A percentile compares a stretch with the other conserved stretches of the same genome.
Conservation (phyloP, 2,888 invertebrate species). For the Dastarcus helophoroides region DNA sequence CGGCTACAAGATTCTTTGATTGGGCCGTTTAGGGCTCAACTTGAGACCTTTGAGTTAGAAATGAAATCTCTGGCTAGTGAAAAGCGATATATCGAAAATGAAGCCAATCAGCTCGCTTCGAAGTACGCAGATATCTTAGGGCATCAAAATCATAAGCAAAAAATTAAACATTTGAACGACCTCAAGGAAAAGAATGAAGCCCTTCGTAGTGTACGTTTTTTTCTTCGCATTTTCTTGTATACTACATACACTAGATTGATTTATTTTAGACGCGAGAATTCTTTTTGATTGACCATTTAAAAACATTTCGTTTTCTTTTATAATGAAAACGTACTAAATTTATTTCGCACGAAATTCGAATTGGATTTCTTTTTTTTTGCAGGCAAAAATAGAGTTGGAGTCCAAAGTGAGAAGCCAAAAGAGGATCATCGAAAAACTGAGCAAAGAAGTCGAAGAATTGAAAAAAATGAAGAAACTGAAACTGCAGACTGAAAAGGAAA, state of each 20-base stretch:
- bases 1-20: slow-evolving; percentile 26
- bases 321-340: slow-evolving; percentile 2
- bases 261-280: background rate
- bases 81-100: slow-evolving; percentile 34
- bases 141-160: slow-evolving; percentile 54
- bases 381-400: slow-evolving; percentile 28
- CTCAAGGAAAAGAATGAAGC: slow-evolving; percentile 38
- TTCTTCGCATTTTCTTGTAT: background rate
- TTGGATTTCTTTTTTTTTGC: slow-evolving; percentile 13
- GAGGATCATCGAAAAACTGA: slow-evolving; percentile 36
- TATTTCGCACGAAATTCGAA: slow-evolving; percentile 3
- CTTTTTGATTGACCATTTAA: no score
- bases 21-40: slow-evolving; percentile 36
- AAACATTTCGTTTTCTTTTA: no score
- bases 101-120: slow-evolving; percentile 41
- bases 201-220: slow-evolving; percentile 34
- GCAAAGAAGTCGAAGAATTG: slow-evolving; percentile 25
- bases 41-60: slow-evolving; percentile 40
- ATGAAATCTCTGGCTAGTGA: slow-evolving; percentile 30
- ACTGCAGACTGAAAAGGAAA: slow-evolving; percentile 38
- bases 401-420: slow-evolving; percentile 26
- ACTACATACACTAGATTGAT: background rate
- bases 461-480: slow-evolving; percentile 30
- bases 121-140: slow-evolving; percentile 50
- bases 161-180: slow-evolving; percentile 44